phyloP scores from a whole-genome alignment of 2,888 invertebrate species.

The Cylindroiulus punctatus region DNA sequence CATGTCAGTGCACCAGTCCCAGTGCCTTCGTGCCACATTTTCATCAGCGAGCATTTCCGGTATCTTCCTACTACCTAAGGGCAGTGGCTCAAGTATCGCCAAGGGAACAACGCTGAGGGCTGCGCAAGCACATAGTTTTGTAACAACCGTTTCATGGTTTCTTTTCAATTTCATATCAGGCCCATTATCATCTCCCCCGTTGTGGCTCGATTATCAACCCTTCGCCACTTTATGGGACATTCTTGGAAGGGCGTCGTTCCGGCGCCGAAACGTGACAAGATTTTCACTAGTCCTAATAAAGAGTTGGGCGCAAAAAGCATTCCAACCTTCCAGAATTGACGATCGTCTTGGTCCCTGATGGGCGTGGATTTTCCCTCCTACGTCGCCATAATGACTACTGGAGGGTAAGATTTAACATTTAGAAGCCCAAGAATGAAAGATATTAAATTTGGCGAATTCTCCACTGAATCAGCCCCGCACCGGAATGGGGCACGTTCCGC shows the following conservation, averaged over 20 bases:
- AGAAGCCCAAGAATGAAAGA: background rate
- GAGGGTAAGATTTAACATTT: background rate
- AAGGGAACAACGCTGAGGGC: background rate
- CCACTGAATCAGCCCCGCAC: too few species aligned
- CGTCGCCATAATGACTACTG: background rate
- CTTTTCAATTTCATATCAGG: slow-evolving; percentile 31
- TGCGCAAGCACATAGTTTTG: background rate
- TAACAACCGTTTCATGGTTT: slow-evolving; percentile 10
- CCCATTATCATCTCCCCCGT: slow-evolving; percentile 27
- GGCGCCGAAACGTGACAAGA: background rate
- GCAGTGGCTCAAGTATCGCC: background rate
- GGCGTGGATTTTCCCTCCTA: background rate
- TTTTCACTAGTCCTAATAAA: background rate
- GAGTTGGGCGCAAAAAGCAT: slow-evolving; percentile 1
- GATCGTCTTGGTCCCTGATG: background rate
- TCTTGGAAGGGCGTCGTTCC: background rate
- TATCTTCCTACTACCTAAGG: too few species aligned
- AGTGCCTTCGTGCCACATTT: too few species aligned
- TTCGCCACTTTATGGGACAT: slow-evolving; percentile 31
- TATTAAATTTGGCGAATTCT: too few species aligned
- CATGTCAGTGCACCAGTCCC: too few species aligned
- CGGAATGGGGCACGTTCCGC: too few species aligned
- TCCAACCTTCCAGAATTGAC: background rate
- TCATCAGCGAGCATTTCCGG: too few species aligned
- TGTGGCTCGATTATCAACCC: background rate